These are phyloP conservation scores for Hypothenemus hampei DNA, from an alignment of 1,140 invertebrate species.

Conservation along the genomic window DNA sequence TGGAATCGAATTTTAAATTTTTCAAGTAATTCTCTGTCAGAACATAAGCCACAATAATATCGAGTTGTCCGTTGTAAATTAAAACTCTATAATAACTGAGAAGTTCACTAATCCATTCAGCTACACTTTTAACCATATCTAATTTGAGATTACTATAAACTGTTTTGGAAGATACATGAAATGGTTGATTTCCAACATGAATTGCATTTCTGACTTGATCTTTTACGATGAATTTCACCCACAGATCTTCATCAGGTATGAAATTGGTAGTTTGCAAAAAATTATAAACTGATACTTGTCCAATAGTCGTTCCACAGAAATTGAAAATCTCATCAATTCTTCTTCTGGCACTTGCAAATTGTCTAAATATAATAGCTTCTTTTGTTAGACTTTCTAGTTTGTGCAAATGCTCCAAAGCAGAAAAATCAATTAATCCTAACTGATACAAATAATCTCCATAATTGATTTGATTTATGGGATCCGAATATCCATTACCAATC, in stretches of 20 bases:
- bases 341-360: constrained; percentile 57
- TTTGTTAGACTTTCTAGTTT: neutral
- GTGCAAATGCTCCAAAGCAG: constrained; percentile 43
- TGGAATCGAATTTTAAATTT: constrained; percentile 58
- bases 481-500: constrained; percentile 78
- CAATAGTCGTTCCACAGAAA: constrained; percentile 51
- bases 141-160: constrained; percentile 65
- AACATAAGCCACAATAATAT: constrained; percentile 77
- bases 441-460: constrained; percentile 62
- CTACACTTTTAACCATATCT: constrained; percentile 80
- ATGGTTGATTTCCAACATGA: constrained; percentile 50
- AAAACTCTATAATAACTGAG: constrained; percentile 61
- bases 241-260: constrained; percentile 39
- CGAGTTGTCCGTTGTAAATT: constrained; percentile 77
- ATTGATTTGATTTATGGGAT: constrained; percentile 60
- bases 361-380: constrained; percentile 31
- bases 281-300: constrained; percentile 56
- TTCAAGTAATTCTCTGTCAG: constrained; percentile 65
- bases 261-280: constrained; percentile 43
- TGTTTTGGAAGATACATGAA: constrained; percentile 46
- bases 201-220: constrained; percentile 51
- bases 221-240: constrained; percentile 54
- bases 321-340: constrained; percentile 53
- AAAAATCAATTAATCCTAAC: constrained; percentile 65
- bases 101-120: constrained; percentile 66